Evolutionary conservation across 2,888 invertebrate species (phyloP), one percentile per base, ranked within the genome.

Genomic region (Andrena praecox): DNA sequence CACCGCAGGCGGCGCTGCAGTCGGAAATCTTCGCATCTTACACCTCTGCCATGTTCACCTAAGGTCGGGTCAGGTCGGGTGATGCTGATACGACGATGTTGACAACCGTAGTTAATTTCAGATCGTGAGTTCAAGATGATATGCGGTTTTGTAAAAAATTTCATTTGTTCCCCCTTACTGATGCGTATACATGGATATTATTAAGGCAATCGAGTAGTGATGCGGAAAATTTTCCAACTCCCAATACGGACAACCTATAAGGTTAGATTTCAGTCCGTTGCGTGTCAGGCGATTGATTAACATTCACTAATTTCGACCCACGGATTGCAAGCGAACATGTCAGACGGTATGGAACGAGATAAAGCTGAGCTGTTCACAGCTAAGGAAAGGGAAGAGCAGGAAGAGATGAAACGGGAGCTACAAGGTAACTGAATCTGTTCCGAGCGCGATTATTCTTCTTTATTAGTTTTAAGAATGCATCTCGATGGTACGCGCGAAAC

Each of bases 321-420:
- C 27, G 10, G 48, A 64, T 60, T 63, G 48, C 16, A 67, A 52
- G 33, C 50, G 71, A 76, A 77, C 7, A 88, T 88, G 79, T 84
- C 84, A 67, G 77, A 80, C 35, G 68, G 42, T 50, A 88, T 85
- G 84, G 82, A 88, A 16, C 80, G 82, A 52, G 85, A 88, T 54
- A 88, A 85, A 59, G 48, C 42, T 24, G 79, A 84, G 24, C 12
- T 62, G 27, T 59, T 80, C 48, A 74, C 62, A 50, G n/a, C 68
- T 20, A 78, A 74, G 68, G 71, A 82, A 69, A 67, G 63, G 24
- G 82, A 85, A 24, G 77, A 84, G n/a, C 59, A 73, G 6, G 80
- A 80, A 62, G 63, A 85, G 62, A 87, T 91, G 84, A 87, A 85
- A 35, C 66, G 69, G 29, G 79, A 84, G 67, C 85, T 91, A 52